Evolutionary conservation across 2,888 invertebrate species (phyloP), one percentile per base, ranked within the genome.

Genomic region (Ochropleura plecta): DNA sequence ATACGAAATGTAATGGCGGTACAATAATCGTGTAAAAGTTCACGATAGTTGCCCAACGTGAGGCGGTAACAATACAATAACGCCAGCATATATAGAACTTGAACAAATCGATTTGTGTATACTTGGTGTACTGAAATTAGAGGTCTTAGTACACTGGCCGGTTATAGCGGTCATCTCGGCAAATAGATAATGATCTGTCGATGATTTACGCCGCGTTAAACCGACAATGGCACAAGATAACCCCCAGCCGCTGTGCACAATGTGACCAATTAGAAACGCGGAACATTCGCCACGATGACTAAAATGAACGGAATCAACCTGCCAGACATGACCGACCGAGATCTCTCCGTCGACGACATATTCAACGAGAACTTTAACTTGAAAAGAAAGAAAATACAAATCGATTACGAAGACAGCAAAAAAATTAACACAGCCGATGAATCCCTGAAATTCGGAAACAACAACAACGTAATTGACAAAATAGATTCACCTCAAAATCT

Each of bases 1-100:
- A 95, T 96, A 96, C 94, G 93, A 94, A 95, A 92, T 90, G 93
- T 95, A 95, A 96, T 96, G 92, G 90, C 89, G 88, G 94, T 92
- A 94, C 94, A 94, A 94, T 95, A 95, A 95, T 96, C 95, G 94
- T 96, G 95, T 96, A 96, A 95, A 95, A 95, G 96, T 96, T 96
- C 95, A 96, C 94, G 94, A 96, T 96, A 93, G 92, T 95, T 95
- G 91, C 94, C 92, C 93, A 95, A 95, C 93, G 92, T 90, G 89
- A 83, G 86, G 88, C 92, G 90, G 92, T 93, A 94, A 95, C 95
- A 95, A 95, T 94, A 91, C 90, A 88, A 86, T 85, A 78, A 63
- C 88, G 84, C 95, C 94, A 94, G 84, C 67, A 55, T 89, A 93
- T 70, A 75, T 75, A 85, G 87, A 91, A 80, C 93, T 90, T 88